Conservation (phyloP, 1,140 invertebrate species). For the Drosophila guanche region DNA sequence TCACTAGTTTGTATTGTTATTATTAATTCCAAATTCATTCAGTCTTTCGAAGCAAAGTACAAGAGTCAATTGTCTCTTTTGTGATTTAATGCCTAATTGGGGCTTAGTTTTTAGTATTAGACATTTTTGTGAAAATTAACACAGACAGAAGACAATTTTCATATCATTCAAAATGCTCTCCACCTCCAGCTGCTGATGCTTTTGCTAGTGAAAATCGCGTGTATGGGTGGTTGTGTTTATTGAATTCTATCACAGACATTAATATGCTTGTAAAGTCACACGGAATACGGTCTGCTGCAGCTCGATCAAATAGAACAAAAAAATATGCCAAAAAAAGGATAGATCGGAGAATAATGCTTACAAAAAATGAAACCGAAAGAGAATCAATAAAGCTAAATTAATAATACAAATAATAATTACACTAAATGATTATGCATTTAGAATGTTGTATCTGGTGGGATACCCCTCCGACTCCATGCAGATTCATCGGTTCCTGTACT, state of each 20-base stretch:
- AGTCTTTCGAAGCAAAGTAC: neutral
- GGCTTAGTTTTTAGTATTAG: slow-evolving; percentile 53
- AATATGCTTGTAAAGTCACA: slow-evolving; percentile 68
- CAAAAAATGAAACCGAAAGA: slow-evolving; percentile 24
- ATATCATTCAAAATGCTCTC: slow-evolving; percentile 48
- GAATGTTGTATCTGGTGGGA: neutral
- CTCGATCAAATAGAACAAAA: slow-evolving; percentile 18
- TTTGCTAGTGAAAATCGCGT: slow-evolving; percentile 1
- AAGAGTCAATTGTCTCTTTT: slow-evolving; percentile 33
- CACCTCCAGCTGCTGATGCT: neutral
- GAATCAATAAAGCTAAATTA: slow-evolving; percentile 48
- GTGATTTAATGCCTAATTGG: slow-evolving; percentile 65
- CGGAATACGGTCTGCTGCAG: slow-evolving; percentile 66
- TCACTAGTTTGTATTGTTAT: slow-evolving; percentile 28
- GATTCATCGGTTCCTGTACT: slow-evolving; percentile 77
- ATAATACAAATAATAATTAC: slow-evolving; percentile 45
- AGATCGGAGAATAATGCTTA: slow-evolving; percentile 34
- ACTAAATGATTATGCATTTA: slow-evolving; percentile 39
- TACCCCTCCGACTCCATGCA: slow-evolving; percentile 19
- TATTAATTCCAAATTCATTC: neutral
- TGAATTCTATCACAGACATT: slow-evolving; percentile 79
- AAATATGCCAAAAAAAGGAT: slow-evolving; percentile 9
- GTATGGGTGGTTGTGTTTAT: slow-evolving; percentile 47
- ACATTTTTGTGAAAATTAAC: slow-evolving; percentile 6
- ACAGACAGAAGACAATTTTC: slow-evolving; percentile 28